A percentile compares a stretch with the other conserved stretches of the same genome.
Conservation (phyloP, 2,888 invertebrate species). For the Deroplatys truncata region DNA sequence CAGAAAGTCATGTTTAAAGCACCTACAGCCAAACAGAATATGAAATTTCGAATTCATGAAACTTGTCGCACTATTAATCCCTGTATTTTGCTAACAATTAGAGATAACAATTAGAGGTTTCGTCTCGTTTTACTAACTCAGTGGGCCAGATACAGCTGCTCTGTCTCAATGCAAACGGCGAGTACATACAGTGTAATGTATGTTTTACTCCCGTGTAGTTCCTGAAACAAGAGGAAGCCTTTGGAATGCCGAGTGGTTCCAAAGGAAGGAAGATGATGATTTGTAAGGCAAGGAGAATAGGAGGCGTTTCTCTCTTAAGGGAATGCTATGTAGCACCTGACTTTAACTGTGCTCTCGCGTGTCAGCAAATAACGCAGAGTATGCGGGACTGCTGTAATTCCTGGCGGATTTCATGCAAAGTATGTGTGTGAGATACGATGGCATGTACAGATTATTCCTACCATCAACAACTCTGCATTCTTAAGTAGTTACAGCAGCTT, state of each 20-base stretch:
- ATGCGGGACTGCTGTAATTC: background rate
- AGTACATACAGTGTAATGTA: too few relatives aligned
- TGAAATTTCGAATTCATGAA: too few relatives aligned
- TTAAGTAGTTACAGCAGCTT: background rate
- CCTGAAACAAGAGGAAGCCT: background rate
- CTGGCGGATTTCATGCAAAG: background rate
- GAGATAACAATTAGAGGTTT: too few relatives aligned
- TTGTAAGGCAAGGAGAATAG: background rate
- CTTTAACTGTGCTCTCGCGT: background rate
- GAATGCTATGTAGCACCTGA: background rate
- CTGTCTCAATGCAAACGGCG: too few relatives aligned
- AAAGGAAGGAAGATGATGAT: background rate
- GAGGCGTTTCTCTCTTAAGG: too few relatives aligned
- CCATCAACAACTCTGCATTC: background rate
- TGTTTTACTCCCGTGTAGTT: too few relatives aligned
- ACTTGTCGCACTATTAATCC: too few relatives aligned
- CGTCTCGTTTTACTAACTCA: too few relatives aligned
- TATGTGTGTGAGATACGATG: background rate
- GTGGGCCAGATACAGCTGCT: too few relatives aligned
- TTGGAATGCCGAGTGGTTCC: background rate
- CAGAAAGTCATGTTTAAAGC: too few relatives aligned
- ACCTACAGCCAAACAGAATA: too few relatives aligned
- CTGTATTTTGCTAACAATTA: too few relatives aligned
- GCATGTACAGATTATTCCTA: background rate
- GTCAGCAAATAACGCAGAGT: background rate